Base-by-base conservation (phyloP, 2,888 invertebrate species). In the Idaea aversata region DNA sequence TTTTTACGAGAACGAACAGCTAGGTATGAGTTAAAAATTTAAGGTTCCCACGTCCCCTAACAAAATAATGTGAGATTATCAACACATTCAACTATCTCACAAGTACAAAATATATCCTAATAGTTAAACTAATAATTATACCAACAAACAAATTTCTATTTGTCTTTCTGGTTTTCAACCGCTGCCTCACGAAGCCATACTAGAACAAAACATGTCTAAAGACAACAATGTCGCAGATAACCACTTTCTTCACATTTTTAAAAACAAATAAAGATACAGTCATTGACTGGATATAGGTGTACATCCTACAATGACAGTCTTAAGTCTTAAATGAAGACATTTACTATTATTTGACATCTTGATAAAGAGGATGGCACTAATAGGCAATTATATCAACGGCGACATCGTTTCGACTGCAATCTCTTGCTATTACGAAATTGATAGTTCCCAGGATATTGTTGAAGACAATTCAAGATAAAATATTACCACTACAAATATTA, bases 401-500 rank as follows among this genome's bases (percentile, higher is more conserved):
- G 82, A 80, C 78, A 78, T 82, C 80, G 84, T 80, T 73, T 77
- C 75, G 80, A 76, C 78, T 75, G 75, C 70, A 72, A 66, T 63
- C 70, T 63, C 68, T 72, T 65, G 72, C 67, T 68, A 71, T 72
- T 73, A 74, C 68, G 69, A 68, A 63, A 67, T 71, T 66, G 68
- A 61, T 70, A 77, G 72, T 74, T 71, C 75, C 69, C 71, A 70
- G 74, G 72, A 75, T 71, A 75, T 70, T 72, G 73, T 73, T 71
- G 74, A 71, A 71, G 70, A 70, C 68, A 68, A 72, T 73, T 75
- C 47, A 70, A 70, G 67, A 66, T 65, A 60, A 64, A 66, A 66
- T 66, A 68, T 47, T 47, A 47, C 47, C 47, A 47, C 38, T 34
- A 58, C 34, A 63, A 59, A 59, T 38, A 16, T 59, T 10, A 10